A percentile compares a stretch with the other conserved stretches of the same genome.
These are phyloP conservation scores for rat (Rattus norvegicus) DNA, from an alignment of 2,113 vertebrate genomes.

Conservation along the genomic window GRCr8 NC_086029.1:26325001-26325500, in stretches of 20 bases:
- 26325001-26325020: not conserved
- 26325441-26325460: conserved; percentile 80
- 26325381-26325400: conserved; percentile 62
- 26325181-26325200: conserved; percentile 58
- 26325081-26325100: not conserved
- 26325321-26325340: conserved; percentile 58
- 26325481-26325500: conserved; percentile 92
- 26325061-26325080: not conserved
- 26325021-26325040: not conserved
- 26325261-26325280: conserved; percentile 68
- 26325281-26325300: conserved; percentile 64
- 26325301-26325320: conserved; percentile 4
- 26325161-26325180: conserved; percentile 39
- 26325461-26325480: conserved; percentile 76
- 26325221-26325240: conserved; percentile 46
- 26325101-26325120: conserved; percentile 3
- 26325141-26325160: conserved; percentile 33
- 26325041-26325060: not conserved
- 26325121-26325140: not conserved
- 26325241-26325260: conserved; percentile 5
- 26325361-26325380: conserved; percentile 65
- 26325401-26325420: conserved; percentile 77
- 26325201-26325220: conserved; percentile 40
- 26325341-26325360: conserved; percentile 32
- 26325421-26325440: conserved; percentile 81